A percentile compares a stretch with the other conserved stretches of the same genome.
phyloP scores from a whole-genome alignment of 2,888 invertebrate species.

The Sphaeridia pumilis region DNA sequence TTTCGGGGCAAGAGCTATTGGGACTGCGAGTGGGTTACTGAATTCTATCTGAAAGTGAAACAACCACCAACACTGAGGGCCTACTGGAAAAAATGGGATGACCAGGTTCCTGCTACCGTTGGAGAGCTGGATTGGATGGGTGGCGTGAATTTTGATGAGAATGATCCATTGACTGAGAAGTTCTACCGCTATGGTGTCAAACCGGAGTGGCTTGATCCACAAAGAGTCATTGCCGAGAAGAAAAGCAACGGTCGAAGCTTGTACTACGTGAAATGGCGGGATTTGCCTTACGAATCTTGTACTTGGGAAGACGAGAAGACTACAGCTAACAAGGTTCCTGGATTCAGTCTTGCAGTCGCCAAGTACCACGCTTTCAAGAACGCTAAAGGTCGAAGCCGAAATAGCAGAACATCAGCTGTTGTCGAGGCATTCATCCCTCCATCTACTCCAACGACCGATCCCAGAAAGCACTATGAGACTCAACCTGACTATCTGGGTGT shows the following conservation, averaged over 20 bases:
- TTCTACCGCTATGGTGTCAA: conserved; percentile 10
- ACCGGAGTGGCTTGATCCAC: conserved; percentile 3
- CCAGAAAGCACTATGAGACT: background rate
- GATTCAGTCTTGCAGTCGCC: background rate
- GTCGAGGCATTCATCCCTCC: conserved; percentile 64
- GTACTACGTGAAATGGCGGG: conserved; percentile 13
- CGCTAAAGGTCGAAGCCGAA: conserved; percentile 51
- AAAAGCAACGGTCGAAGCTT: background rate
- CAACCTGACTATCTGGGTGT: background rate
- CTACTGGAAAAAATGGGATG: background rate
- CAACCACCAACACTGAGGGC: background rate
- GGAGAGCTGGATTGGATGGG: background rate
- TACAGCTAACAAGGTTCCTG: background rate
- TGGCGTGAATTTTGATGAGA: background rate
- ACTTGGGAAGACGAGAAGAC: conserved; percentile 7
- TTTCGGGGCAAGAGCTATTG: conserved; percentile 4
- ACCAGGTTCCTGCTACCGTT: background rate
- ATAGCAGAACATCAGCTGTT: conserved; percentile 43
- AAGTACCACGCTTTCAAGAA: conserved; percentile 51
- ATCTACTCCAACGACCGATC: conserved; percentile 41
- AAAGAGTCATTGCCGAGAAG: conserved; percentile 1
- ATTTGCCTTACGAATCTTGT: background rate
- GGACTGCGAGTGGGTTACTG: conserved; percentile 6
- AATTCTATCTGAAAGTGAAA: background rate
- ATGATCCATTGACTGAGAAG: background rate